phyloP scores from a whole-genome alignment of 1,140 invertebrate genomes.

The Calosoma granatense region DNA sequence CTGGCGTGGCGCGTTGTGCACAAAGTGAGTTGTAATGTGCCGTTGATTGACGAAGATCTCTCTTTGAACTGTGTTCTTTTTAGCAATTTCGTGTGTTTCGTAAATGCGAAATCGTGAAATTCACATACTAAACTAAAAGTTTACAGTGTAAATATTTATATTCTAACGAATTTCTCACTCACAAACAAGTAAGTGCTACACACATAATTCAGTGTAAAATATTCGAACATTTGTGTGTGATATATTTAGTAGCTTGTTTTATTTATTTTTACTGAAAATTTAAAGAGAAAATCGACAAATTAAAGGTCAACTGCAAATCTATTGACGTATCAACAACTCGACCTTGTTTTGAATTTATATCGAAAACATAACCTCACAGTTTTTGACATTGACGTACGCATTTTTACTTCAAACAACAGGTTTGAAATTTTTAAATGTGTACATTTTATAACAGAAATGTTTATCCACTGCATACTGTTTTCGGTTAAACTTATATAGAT shows the following conservation, averaged over 20 bases:
- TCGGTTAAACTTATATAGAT: not conserved
- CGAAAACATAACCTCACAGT: not conserved
- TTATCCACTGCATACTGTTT: not conserved
- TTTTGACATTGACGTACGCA: not conserved
- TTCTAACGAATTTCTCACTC: not conserved
- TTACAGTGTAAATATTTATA: not conserved
- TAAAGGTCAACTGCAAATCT: not conserved
- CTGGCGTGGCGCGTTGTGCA: not conserved
- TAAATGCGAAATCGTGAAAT: not conserved
- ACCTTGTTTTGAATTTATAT: not conserved
- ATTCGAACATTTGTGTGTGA: not conserved
- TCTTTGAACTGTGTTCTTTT: not conserved
- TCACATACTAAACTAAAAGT: not conserved
- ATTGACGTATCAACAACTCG: conserved; percentile 1
- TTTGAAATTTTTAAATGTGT: not conserved
- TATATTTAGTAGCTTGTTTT: not conserved
- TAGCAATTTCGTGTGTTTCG: not conserved
- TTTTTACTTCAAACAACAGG: not conserved
- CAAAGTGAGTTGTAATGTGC: conserved; percentile 1
- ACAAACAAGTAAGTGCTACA: not conserved
- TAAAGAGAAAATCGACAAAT: not conserved
- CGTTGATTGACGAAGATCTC: conserved; percentile 2
- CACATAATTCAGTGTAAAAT: too few species aligned
- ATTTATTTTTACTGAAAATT: not conserved
- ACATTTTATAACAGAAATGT: not conserved